Conservation (phyloP, 2,113 vertebrate species). For the Chunga burmeisteri region DNA sequence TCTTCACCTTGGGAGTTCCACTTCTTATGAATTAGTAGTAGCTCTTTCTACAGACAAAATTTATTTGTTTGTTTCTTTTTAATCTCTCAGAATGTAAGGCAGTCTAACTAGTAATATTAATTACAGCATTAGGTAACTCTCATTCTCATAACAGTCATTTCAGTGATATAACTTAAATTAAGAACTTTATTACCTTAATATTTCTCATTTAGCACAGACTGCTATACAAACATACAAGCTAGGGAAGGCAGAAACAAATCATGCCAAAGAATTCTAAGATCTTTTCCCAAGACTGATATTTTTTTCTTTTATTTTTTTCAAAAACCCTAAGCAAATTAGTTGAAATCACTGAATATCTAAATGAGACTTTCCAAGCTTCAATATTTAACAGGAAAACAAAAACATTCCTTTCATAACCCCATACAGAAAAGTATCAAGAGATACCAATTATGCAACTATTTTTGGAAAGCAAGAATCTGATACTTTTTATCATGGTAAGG, state of each 20-base stretch:
- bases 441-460: not conserved
- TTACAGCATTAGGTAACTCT: not conserved
- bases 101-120: not conserved
- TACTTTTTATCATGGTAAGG: not conserved
- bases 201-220: not conserved
- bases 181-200: conserved; percentile 11
- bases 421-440: not conserved
- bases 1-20: not conserved
- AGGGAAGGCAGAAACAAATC: not conserved
- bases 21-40: not conserved
- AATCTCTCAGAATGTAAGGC: not conserved
- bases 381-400: not conserved
- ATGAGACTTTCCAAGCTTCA: not conserved
- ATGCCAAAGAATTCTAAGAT: not conserved
- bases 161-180: not conserved
- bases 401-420: not conserved
- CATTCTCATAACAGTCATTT: not conserved
- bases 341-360: not conserved
- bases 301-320: not conserved
- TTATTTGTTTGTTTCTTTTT: not conserved
- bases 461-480: not conserved
- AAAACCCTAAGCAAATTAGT: not conserved
- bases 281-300: not conserved
- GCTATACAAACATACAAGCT: not conserved
- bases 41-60: not conserved